Base-by-base conservation (phyloP, 2,888 invertebrate genomes). In the Drosophila macrothrix region DNA sequence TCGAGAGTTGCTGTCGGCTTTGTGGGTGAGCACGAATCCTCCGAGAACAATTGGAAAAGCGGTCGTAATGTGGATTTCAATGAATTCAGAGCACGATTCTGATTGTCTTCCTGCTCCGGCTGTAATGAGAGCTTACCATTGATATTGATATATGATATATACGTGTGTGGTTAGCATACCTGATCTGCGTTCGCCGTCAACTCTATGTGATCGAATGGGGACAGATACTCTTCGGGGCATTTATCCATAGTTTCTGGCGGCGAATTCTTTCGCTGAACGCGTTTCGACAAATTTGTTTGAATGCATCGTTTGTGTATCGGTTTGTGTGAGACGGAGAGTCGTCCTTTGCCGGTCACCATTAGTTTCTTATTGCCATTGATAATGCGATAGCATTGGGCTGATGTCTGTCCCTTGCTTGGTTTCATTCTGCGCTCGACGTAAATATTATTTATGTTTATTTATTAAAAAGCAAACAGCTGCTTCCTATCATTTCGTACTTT, bases 11-110 rank as follows among this genome's bases (percentile, higher is more conserved):
- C 1, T n/a, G 28, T 14, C 4, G 16, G 10, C 2, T 52, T 41
- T 22, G n/a, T n/a, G 7, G 43, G 22, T 12, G 28, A 14, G 9
- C 19, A 19, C 12, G 60, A 37, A 4, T 80, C 80, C 12, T 77
- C 76, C 5, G 53, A 62, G 9, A 78, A 56, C 4, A 78, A n/a
- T n/a, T 78, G 65, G 0, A 70, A 56, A 10, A 78, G 43, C 22
- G 78, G 78, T 4, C 78, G 65, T 4, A 78, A 37, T 29, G 54
- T 55, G 14, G 62, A 31, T 10, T 54, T 33, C 16, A 78, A 35
- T 10, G 76, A n/a, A 5, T 62, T 58, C 4, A 65, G 12, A 7
- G 54, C 19, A 4, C 12, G 37, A 33, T 49, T 60, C 7, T 78
- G 43, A 12, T 53, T 22, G 2, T 43, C 22, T 4, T 14, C 31